Base-by-base conservation (phyloP, 1,140 invertebrate genomes). In the Ridgeia piscesae region DNA sequence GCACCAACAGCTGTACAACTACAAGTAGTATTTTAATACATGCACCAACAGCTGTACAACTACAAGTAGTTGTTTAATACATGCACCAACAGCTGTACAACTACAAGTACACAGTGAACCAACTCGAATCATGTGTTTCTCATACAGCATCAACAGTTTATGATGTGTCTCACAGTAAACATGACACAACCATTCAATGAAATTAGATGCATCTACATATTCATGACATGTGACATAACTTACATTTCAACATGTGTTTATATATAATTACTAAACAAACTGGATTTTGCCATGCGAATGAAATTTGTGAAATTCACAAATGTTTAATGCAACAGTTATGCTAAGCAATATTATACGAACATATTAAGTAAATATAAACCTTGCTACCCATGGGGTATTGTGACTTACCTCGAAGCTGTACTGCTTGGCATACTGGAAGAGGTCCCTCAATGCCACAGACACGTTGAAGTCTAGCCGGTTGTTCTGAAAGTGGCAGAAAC, bases 391-490 rank as follows among this genome's bases (percentile, higher is more conserved):
- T n/a, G n/a, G n/a, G n/a, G n/a, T n/a, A 77, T 77, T 77, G 11
- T 77, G 42, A 77, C 48, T 91, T 89, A 93, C 93, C 93, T 93
- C 93, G 48, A 91, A 89, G 33, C 77, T 92, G 88, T 93, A 93
- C 91, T 93, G 92, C 31, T 34, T 33, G 27, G 92, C 92, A 92
- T 93, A 93, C 77, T 97, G 97, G 95, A 99, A 99, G 92, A 99
- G 96, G 96, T 99, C 98, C 95, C 99, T 97, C 92, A 99, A 97
- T 93, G 98, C 98, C 96, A 98, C 98, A 96, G 99, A 98, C 94
- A 98, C 98, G 95, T 99, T 99, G 96, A 99, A 99, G 96, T 99
- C 98, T 93, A 98, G 97, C 91, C 98, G 97, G 96, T 99, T 98
- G 94, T 98, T 97, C 97, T 98, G 96, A 92, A 96, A 96, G 33